Base-by-base conservation (phyloP, 2,113 vertebrate genomes). In the Furnarius figulus region DNA sequence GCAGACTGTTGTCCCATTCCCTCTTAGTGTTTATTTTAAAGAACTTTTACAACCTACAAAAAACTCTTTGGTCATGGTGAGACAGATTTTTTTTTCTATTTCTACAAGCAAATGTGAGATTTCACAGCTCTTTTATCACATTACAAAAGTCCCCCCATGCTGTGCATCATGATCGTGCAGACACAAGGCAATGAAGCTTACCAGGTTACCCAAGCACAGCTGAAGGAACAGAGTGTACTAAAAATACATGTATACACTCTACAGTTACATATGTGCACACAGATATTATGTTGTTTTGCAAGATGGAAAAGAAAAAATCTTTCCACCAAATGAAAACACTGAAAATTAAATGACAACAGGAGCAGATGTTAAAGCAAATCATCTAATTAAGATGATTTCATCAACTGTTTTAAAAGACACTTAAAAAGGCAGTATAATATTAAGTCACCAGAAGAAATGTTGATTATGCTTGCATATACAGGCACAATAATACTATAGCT, bases 331-430 rank as follows among this genome's bases (percentile, higher is more conserved):
- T 76, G 79, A 91, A 96, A 96, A 80, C 42, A 93, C 67, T 84
- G 61, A 78, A 94, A 93, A 89, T 35, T 15, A 89, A 95, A 94
- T 75, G 39, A 84, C 83, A 96, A 88, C 78, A 94, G 72, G 67
- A 86, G 79, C 95, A 97, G 75, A 95, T 96, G 92, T 85, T 90
- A 88, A 93, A 94, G 79, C 75, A 94, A 96, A 94, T 96, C 24
- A 89, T 94, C 85, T 96, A 94, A 93, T 94, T 94, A 96, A 78
- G 85, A 91, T 81, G 15, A 94, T 90, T 96, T 94, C 76, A 95
- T 88, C 82, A 93, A 86, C 55, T 5, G 0, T 86, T 96, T 93
- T 65, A 92, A 92, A 95, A 90, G 65, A 68, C 44, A 89, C 93
- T 97, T 89, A 7, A 76, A 95, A 95, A 87, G 73, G 71, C 78